Evolutionary conservation across 2,797 vertebrate genomes (phyloP).

Genomic region (Cossypha niveicapilla): DNA sequence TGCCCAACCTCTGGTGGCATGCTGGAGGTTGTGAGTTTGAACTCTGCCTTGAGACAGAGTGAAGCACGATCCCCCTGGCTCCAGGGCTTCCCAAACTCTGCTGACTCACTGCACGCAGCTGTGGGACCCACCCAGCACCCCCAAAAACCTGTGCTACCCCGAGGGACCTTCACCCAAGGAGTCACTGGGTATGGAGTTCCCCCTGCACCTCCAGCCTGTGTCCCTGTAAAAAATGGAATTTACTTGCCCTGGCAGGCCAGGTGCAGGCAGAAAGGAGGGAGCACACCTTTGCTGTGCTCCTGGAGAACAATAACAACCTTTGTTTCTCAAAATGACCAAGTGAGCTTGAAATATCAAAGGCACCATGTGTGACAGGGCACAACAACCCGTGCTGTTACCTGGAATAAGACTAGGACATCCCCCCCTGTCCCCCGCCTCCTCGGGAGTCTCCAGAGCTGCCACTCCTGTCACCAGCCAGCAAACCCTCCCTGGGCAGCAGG

Average conservation of each 20-base stretch:
- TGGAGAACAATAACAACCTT: neutral
- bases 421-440: accelerated
- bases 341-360: neutral
- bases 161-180: neutral
- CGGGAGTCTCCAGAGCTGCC: accelerated
- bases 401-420: neutral
- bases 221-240: neutral
- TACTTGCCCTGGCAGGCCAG: accelerated
- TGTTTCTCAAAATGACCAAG: neutral
- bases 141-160: neutral
- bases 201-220: neutral
- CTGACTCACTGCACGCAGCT: accelerated
- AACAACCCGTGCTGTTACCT: neutral
- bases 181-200: neutral
- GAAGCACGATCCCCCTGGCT: neutral
- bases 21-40: neutral
- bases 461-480: neutral
- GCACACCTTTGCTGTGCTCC: neutral
- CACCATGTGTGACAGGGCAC: neutral
- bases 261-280: neutral
- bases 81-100: neutral
- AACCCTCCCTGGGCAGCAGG: neutral
- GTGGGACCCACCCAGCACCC: neutral
- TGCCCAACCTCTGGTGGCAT: accelerated
- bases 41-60: neutral